Base-by-base conservation (phyloP, 2,113 vertebrate genomes). In the Bucco capensis region DNA sequence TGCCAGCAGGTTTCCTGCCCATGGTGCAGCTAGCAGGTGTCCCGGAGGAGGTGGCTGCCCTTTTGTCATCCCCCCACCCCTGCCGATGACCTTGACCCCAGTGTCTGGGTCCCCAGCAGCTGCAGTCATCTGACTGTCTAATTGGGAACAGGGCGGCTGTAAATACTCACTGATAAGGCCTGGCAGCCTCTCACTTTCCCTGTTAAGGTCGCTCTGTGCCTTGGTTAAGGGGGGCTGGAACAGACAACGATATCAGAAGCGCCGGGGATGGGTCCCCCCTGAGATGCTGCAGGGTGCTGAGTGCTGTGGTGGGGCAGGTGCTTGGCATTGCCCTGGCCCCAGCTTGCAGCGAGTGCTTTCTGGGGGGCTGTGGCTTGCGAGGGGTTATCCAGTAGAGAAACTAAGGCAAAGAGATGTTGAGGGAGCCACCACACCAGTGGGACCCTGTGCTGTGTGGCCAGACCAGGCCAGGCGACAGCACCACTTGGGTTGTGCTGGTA, bases 161-260 rank as follows among this genome's bases (percentile, higher is more conserved):
- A 96, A 96, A 97, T 94, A 90, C 94, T 91, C 94, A 33, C 95
- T 77, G 97, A 98, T 97, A 97, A 97, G 96, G 95, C 92, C 96
- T 92, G 89, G 53, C 81, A 73, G 94, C 87, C 87, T 77, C 95
- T 92, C 94, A 85, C 96, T 94, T 94, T 96, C 93, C 24, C 94
- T 80, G 22, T 95, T 96, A 95, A 94, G 96, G 96, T 96, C 90
- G 96, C 74, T 77, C 94, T 13, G 42, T 3, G 30, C 27, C 27
- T 37, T 7, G 19, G 60, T 90, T 96, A 96, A 96, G 96, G 95
- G 79, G n/a, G 91, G 87, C 80, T 19, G 33, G 70, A 12, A 53
- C 5, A 6, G 35, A 25, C 42, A 12, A 33, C 7, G 22, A 18
- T 22, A 22, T 8, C 33, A 4, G 22, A 42, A 6, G 53, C 1